Conservation (phyloP, 2,797 vertebrate genomes). For the Enteromius argenteus region DNA sequence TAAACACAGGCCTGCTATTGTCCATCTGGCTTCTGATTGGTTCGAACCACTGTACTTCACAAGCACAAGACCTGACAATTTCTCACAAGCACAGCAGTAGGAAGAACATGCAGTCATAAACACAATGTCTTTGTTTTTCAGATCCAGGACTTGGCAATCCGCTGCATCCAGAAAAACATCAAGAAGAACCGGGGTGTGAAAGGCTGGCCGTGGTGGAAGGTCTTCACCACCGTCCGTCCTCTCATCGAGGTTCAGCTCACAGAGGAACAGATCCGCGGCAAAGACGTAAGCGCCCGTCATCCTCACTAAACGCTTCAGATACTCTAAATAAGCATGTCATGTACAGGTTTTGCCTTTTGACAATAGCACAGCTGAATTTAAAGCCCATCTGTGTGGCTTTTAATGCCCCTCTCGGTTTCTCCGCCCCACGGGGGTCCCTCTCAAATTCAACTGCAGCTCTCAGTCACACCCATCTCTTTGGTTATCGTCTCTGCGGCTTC, state of each 20-base stretch:
- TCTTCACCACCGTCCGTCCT: constrained; percentile 94
- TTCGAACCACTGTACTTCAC: not conserved
- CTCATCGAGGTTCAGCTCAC: constrained; percentile 95
- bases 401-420: constrained; percentile 29
- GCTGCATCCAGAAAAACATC: constrained; percentile 93
- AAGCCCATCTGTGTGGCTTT: constrained; percentile 40
- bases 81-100: constrained; percentile 1
- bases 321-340: constrained; percentile 37
- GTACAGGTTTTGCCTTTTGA: constrained; percentile 45
- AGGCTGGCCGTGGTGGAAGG: constrained; percentile 96
- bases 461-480: constrained; percentile 36
- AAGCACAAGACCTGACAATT: not conserved
- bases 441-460: constrained; percentile 43
- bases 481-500: constrained; percentile 45
- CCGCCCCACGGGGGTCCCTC: constrained; percentile 26
- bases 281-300: constrained; percentile 82
- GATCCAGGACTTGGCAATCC: constrained; percentile 95
- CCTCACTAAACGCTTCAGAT: constrained; percentile 30
- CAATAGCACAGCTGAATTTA: constrained; percentile 33
- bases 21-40: not conserved
- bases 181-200: constrained; percentile 95
- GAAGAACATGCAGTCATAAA: not conserved
- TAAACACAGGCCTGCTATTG: constrained; percentile 51
- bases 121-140: constrained; percentile 61
- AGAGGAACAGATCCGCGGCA: constrained; percentile 93